A percentile compares a stretch with the other conserved stretches of the same genome.
These are phyloP conservation scores for Trochalopteron elliotii DNA, from an alignment of 2,113 vertebrate species.

Conservation along the genomic window DNA sequence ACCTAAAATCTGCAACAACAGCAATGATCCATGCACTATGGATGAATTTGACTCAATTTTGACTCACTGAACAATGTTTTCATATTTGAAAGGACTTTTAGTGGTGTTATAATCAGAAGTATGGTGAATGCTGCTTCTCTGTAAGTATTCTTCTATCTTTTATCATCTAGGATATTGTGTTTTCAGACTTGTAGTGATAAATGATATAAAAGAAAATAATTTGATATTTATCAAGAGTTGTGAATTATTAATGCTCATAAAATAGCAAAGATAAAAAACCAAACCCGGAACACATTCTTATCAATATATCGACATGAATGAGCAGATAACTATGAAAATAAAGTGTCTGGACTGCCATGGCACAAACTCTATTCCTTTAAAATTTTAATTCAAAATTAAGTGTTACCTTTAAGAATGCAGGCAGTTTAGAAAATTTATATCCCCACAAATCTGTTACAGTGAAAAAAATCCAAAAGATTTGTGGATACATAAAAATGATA, in stretches of 20 bases:
- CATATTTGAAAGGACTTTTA: not conserved
- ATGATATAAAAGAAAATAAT: not conserved
- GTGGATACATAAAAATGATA: not conserved
- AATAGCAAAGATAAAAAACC: not conserved
- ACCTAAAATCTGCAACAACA: not conserved
- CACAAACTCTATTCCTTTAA: not conserved
- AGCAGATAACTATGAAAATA: not conserved
- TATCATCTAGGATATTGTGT: not conserved
- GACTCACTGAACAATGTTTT: not conserved
- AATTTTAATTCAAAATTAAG: not conserved
- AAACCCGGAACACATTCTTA: not conserved
- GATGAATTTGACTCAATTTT: not conserved
- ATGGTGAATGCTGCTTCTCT: not conserved
- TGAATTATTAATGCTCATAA: not conserved
- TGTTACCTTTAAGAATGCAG: not conserved
- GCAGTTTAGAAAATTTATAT: not conserved
- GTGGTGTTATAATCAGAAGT: not conserved
- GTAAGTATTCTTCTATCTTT: not conserved
- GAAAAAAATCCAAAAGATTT: not conserved
- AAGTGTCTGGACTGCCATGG: not conserved
- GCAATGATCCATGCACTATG: not conserved
- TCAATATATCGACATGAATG: not conserved
- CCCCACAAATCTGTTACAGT: not conserved
- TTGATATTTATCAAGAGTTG: not conserved
- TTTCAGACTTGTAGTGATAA: not conserved